These are phyloP conservation scores for Anabacerthia variegaticeps DNA, from an alignment of 2,797 vertebrate genomes.

Conservation along the genomic window DNA sequence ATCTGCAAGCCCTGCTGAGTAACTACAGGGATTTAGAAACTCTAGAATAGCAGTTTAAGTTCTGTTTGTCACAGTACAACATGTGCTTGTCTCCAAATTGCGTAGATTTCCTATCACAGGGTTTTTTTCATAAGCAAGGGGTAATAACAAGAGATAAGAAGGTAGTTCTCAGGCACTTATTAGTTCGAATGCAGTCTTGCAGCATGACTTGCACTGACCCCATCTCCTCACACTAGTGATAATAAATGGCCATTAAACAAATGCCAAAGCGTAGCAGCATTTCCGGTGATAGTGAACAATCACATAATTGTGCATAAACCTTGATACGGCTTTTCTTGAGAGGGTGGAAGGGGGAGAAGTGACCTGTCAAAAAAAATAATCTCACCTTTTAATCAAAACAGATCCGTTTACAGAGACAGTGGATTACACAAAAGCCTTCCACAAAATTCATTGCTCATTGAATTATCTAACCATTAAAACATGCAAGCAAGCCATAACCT, in stretches of 20 bases:
- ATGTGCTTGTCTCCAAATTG: background rate
- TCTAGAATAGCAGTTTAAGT: background rate
- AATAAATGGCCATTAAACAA: background rate
- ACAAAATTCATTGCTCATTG: slow-evolving; percentile 1
- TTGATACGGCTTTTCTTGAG: fast-evolving
- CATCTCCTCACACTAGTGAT: background rate
- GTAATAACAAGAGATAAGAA: background rate
- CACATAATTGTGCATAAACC: background rate
- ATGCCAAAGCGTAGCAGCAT: background rate
- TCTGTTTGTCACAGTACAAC: background rate
- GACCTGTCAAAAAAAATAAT: background rate
- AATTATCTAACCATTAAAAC: slow-evolving; percentile 2
- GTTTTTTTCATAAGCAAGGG: background rate
- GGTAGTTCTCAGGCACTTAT: background rate
- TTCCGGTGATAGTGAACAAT: background rate
- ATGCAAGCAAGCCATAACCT: background rate
- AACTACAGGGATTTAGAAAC: background rate
- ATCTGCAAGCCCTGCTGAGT: background rate
- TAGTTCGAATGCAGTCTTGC: background rate
- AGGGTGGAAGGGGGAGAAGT: background rate
- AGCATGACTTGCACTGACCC: background rate
- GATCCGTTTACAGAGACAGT: background rate
- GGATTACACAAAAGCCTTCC: slow-evolving; percentile 5
- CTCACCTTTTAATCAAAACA: slow-evolving; percentile 36
- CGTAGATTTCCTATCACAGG: background rate